Evolutionary conservation across 2,113 vertebrate species (phyloP), one percentile per base, ranked within the genome.

Genomic region (Ascaphus truei): DNA sequence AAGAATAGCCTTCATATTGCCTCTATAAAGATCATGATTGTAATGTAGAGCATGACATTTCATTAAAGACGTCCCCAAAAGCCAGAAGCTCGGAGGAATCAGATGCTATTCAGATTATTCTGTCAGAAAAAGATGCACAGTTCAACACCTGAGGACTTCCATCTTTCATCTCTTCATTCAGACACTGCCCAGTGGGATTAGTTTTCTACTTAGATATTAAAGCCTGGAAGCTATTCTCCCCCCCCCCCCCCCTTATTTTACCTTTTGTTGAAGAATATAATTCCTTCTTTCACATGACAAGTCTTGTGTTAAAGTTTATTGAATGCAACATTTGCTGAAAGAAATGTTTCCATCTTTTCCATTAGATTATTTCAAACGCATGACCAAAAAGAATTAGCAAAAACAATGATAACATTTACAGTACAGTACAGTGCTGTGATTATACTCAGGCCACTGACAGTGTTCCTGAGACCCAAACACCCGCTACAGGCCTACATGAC

Each of bases 51-150:
- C 20, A 25, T 66, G 51, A 57, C 64, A 67, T 47, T 47, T 67
- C 37, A 67, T 67, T 67, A 67, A 67, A 45, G 64, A 56, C 25
- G 7, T 56, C 51, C 64, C 64, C 37, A 18, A 47, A 23, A 67
- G 64, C 64, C 27, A 15, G 11, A 7, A 22, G 26, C 37, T 22
- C 25, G 33, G 51, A 56, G 37, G 9, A 45, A 23, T 59, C 22
- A 41, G 22, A 23, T 41, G 25, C 23, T 1, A 27, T 41, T 36
- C 23, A 9, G 34, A 26, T 9, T 58, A 36, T 37, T 57, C 20
- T 41, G 34, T 26, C 6, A 41, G 22, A 59, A 41, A 15, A 37
- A 30, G 51, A 55, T 55, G 51, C 48, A 27, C 12, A 52, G 48
- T 55, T 27, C n/a, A 16, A 16, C 15, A 55, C 26, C 31, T 22